Evolutionary conservation across 2,113 vertebrate genomes (phyloP).

Genomic region (Salminus brasiliensis): DNA sequence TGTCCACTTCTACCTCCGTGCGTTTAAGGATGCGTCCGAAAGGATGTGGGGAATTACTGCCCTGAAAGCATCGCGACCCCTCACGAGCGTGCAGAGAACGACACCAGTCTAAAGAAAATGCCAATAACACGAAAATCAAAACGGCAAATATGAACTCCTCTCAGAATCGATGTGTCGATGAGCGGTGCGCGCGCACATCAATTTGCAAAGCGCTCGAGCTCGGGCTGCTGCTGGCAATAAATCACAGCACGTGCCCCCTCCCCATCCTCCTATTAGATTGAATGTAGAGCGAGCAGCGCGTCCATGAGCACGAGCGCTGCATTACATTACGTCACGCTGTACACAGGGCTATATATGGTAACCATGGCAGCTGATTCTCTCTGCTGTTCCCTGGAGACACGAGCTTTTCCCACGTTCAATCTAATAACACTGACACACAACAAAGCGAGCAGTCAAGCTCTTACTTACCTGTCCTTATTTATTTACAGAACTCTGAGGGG

Average conservation of each 20-base stretch:
- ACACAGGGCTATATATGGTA: constrained; percentile 38
- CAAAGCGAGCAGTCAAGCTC: not conserved
- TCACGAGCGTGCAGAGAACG: not conserved
- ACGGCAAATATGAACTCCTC: not conserved
- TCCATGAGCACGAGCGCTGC: constrained; percentile 30
- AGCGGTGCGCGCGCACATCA: not conserved
- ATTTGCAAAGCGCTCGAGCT: not conserved
- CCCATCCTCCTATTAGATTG: not conserved
- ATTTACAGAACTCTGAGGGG: too few relatives aligned
- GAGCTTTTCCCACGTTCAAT: not conserved
- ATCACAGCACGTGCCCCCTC: constrained; percentile 8
- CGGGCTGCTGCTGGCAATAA: not conserved
- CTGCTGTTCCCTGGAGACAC: not conserved
- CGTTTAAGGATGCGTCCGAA: not conserved
- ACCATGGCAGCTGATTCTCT: constrained; percentile 49
- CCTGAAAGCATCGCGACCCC: not conserved
- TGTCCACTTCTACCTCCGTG: constrained; percentile 30
- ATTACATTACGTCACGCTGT: constrained; percentile 67
- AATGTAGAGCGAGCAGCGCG: constrained; percentile 15
- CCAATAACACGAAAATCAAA: not conserved
- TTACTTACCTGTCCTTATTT: too few relatives aligned
- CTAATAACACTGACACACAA: not conserved
- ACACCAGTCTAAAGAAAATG: not conserved
- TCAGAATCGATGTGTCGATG: not conserved
- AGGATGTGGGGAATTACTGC: not conserved